Base-by-base conservation (phyloP, 2,888 invertebrate genomes). In the Entomobrya multifasciata region DNA sequence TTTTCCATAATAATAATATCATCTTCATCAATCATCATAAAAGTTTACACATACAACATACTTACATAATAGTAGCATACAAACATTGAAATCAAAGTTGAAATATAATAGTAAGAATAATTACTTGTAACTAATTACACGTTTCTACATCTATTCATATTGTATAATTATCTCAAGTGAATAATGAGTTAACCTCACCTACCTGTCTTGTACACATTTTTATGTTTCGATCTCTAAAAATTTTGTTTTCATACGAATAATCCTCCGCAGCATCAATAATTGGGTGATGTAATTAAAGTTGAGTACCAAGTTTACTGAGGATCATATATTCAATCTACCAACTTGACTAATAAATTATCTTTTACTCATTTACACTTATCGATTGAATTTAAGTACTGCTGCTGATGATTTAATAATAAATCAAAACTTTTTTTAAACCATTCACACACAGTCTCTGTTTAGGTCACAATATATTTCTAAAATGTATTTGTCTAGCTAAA, bases 371-470 rank as follows among this genome's bases (percentile, higher is more conserved):
- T n/a, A n/a, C n/a, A n/a, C n/a, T n/a, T n/a, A n/a, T n/a, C n/a
- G 55, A 55, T 17, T 55, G 25, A 22, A 60, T 25, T 60, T 60
- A 60, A 60, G 11, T 60, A 22, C 60, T 27, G 30, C n/a, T 55
- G 8, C 52, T n/a, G 6, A 36, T 8, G 30, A n/a, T 36, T 65
- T 17, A n/a, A 41, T 17, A 0, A 20, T n/a, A 2, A 47, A 70
- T 41, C 13, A 72, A 11, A 25, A 62, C 13, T 27, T 17, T 76
- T 74, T 74, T 74, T 74, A 82, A 60, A 62, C 62, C 20, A 44
- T 44, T 17, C 44, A 78, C 60, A 47, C 65, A 74, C 81, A 81
- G 81, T 81, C 74, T 82, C 74, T 74, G 74, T 82, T 72, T 82
- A 30, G 47, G 72, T 44, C 27, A 72, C 65, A 62, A 25, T 17